phyloP scores from a whole-genome alignment of 2,113 vertebrate genomes.

The Dolichallabes microphthalmus region DNA sequence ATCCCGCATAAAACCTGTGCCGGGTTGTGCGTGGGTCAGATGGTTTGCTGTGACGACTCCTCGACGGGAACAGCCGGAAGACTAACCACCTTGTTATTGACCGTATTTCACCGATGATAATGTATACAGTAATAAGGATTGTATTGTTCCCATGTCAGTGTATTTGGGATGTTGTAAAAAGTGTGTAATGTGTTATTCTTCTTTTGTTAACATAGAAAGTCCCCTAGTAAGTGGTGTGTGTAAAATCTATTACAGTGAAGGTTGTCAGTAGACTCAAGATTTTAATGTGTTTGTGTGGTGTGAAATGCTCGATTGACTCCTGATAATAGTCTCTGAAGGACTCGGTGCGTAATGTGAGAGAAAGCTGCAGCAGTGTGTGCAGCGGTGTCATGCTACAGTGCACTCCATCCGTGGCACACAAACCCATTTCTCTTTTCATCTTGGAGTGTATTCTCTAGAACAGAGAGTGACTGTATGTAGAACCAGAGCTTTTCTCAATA shows the following conservation, averaged over 20 bases:
- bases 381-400: background rate
- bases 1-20: no score
- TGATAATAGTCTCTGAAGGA: constrained; percentile 18
- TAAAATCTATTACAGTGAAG: constrained; percentile 7
- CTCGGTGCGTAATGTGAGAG: constrained; percentile 19
- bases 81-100: background rate
- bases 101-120: background rate
- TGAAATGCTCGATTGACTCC: constrained; percentile 27
- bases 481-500: background rate
- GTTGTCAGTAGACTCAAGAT: background rate
- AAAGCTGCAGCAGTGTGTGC: constrained; percentile 22
- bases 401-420: constrained; percentile 24
- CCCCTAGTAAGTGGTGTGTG: constrained; percentile 22
- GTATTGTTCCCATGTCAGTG: background rate
- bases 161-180: background rate
- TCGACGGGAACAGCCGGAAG: no score
- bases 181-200: background rate
- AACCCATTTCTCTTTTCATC: constrained; percentile 32
- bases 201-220: constrained; percentile 13
- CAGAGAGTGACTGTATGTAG: background rate
- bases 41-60: no score
- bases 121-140: background rate
- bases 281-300: constrained; percentile 32
- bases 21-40: no score
- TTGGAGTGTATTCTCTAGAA: background rate